Conservation (phyloP, 30 jellyfish, hydroid and myxozoan species). For the Pelagia noctiluca region DNA sequence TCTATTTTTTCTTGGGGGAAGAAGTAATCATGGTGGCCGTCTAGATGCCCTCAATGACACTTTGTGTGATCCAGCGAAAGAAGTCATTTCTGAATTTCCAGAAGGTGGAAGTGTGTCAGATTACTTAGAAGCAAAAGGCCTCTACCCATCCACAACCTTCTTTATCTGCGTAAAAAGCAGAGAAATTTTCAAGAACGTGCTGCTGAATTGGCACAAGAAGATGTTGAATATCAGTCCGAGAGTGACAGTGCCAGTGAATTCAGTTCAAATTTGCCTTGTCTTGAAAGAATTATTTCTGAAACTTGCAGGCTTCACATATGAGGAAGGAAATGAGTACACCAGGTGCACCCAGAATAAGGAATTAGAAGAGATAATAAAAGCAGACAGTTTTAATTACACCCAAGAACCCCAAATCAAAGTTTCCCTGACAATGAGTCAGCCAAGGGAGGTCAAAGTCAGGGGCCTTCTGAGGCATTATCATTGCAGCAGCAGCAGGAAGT, state of each 20-base stretch:
- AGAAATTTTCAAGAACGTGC: not conserved
- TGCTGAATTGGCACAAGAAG: constrained; percentile 6
- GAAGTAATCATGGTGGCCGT: constrained; percentile 16
- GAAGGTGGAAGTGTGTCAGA: constrained; percentile 28
- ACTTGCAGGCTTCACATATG: constrained; percentile 2
- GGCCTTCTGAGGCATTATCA: constrained; percentile 8
- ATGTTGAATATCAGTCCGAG: constrained; percentile 2
- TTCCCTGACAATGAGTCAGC: constrained; percentile 1
- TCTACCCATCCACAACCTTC: constrained; percentile 32
- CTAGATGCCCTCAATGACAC: constrained; percentile 11
- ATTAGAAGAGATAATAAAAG: not conserved
- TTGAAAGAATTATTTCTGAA: not conserved
- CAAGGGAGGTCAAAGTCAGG: constrained; percentile 2
- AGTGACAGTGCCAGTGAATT: constrained; percentile 6
- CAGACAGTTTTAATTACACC: constrained; percentile 3
- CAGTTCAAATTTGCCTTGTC: constrained; percentile 5
- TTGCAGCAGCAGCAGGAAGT: constrained; percentile 5
- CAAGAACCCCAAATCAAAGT: not conserved
- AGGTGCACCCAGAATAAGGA: constrained; percentile 8
- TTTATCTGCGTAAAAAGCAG: not conserved
- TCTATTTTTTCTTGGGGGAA: constrained; percentile 28
- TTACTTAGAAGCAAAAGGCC: constrained; percentile 39
- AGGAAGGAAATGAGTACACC: constrained; percentile 4
- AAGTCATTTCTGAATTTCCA: constrained; percentile 34
- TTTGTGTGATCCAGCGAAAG: constrained; percentile 31